Percentiles rank a stretch among this genome's conserved stretches.
Conservation (phyloP, 2,888 invertebrate genomes). For the Deilephila elpenor region DNA sequence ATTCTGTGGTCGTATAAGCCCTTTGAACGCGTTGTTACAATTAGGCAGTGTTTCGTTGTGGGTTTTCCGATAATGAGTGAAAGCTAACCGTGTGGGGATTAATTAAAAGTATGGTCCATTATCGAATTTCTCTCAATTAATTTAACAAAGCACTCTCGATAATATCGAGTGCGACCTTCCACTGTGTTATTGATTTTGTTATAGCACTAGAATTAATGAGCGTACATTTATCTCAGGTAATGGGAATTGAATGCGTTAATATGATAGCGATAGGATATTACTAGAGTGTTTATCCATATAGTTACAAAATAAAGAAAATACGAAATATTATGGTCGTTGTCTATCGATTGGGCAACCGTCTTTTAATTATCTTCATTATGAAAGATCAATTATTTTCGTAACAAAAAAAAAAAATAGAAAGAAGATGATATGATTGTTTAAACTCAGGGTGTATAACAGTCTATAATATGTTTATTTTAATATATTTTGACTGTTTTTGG, state of each 20-base stretch:
- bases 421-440: too few relatives aligned
- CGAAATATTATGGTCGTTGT: too few relatives aligned
- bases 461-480: too few relatives aligned
- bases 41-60: constrained; percentile 45
- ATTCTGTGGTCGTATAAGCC: constrained; percentile 19
- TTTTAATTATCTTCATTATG: too few relatives aligned
- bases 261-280: neutral
- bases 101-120: constrained; percentile 57
- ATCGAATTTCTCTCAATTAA: constrained; percentile 66
- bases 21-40: constrained; percentile 37
- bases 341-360: too few relatives aligned
- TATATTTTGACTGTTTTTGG: too few relatives aligned
- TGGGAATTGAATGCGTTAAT: neutral
- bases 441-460: too few relatives aligned
- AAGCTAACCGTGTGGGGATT: constrained; percentile 52
- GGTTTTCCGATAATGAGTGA: constrained; percentile 52
- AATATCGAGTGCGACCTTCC: constrained; percentile 48
- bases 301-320: too few relatives aligned
- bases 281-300: too few relatives aligned
- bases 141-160: constrained; percentile 50
- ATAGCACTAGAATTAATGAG: constrained; percentile 24
- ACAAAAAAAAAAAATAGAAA: too few relatives aligned
- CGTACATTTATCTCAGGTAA: neutral
- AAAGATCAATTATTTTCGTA: too few relatives aligned
- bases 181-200: constrained; percentile 32